Evolutionary conservation across 2,888 invertebrate species (phyloP), one percentile per base, ranked within the genome.

Genomic region (Nematopogon swammerdamellus): DNA sequence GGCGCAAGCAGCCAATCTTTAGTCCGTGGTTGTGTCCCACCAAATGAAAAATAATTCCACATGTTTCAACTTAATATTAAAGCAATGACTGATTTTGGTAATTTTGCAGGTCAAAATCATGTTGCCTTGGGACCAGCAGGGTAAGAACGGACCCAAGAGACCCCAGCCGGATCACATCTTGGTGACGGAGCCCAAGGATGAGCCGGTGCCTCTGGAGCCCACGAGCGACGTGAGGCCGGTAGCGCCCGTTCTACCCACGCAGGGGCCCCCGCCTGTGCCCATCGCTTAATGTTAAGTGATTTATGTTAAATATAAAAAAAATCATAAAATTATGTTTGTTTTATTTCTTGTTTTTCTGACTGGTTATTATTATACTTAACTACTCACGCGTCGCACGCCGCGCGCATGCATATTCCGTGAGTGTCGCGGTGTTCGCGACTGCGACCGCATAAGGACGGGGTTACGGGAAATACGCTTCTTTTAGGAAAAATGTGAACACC

Each of bases 81-180:
- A n/a, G n/a, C n/a, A n/a, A n/a, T n/a, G n/a, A n/a, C n/a, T n/a
- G n/a, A n/a, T n/a, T n/a, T n/a, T n/a, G n/a, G n/a, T n/a, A n/a
- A n/a, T n/a, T n/a, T 85, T 85, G 57, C 88, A 92, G 82, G 92
- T 97, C 1, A 99, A 99, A 80, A 99, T 99, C 76, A 99, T 99
- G 99, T 87, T 99, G 77, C 97, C 97, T 44, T 97, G 95, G 87
- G 99, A 99, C 82, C 91, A 95, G 54, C 89, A 89, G 70, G 98
- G 98, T 74, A 97, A 98, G 83, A 93, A 88, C 63, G 99, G 98
- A 49, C 98, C 98, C 57, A 97, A 96, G 85, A 91, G 91, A 71
- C 97, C 97, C 4, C 86, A 99, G 65, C 99, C 99, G 47, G 99
- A 99, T 76, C 93, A 97, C 74, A 96, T 99, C 57, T 88, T 90